Evolutionary conservation across 1,140 invertebrate genomes (phyloP).

Genomic region (Leptopilina boulardi): DNA sequence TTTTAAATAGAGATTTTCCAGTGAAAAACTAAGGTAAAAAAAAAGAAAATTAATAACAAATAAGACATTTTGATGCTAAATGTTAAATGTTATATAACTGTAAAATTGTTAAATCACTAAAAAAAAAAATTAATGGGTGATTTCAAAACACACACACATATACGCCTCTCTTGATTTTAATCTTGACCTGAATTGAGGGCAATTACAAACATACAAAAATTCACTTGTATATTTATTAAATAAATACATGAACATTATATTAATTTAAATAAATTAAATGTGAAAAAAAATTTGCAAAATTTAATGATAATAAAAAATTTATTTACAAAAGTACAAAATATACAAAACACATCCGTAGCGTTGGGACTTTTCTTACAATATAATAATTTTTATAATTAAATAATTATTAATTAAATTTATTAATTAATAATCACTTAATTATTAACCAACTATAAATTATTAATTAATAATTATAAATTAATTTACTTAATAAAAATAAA

Average conservation of each 20-base stretch:
- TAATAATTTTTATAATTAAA: no score
- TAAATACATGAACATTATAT: no score
- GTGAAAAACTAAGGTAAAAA: no score
- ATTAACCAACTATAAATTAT: no score
- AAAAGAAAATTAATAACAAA: no score
- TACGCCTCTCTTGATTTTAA: conserved; percentile 12
- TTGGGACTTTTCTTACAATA: not conserved
- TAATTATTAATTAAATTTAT: no score
- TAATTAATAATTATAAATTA: no score
- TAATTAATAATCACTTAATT: no score
- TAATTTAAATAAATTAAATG: not conserved
- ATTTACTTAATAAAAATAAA: no score
- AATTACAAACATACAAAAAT: not conserved
- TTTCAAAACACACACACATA: conserved; percentile 1
- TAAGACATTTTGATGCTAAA: not conserved
- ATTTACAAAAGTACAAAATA: not conserved
- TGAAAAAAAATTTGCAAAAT: not conserved
- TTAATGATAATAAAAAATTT: not conserved
- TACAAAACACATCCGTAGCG: not conserved
- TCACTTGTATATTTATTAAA: not conserved
- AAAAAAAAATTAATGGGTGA: not conserved
- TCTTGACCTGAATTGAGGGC: not conserved
- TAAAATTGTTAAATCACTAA: not conserved
- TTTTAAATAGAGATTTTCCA: no score
- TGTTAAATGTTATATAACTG: not conserved